Percentiles rank a stretch among this genome's conserved stretches.
Evolutionary conservation across 2,797 vertebrate species (phyloP).

Genomic region (Cottoperca gobio): DNA sequence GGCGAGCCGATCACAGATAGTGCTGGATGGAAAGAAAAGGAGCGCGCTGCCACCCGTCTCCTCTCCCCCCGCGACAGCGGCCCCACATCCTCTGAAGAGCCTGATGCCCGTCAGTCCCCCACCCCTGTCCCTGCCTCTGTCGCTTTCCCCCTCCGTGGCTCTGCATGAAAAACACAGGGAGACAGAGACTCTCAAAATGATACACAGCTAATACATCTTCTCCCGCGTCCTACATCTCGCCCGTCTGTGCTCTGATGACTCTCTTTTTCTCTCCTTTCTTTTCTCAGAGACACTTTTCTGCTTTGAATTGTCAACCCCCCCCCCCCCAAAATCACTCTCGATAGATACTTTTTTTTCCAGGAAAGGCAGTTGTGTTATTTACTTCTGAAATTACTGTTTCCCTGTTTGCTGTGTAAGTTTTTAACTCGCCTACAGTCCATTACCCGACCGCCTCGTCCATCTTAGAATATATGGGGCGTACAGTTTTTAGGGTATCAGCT

Average conservation of each 20-base stretch:
- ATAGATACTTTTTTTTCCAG: slow-evolving; percentile 38
- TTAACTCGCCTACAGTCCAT: slow-evolving; percentile 51
- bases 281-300: slow-evolving; percentile 44
- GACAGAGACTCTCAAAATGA: slow-evolving; percentile 87
- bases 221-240: slow-evolving; percentile 57
- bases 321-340: slow-evolving; percentile 6
- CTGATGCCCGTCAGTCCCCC: slow-evolving; percentile 82
- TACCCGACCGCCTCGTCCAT: slow-evolving; percentile 39
- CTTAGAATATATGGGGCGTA: slow-evolving; percentile 22
- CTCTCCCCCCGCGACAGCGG: slow-evolving; percentile 74
- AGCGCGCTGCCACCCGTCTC: slow-evolving; percentile 78
- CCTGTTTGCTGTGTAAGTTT: slow-evolving; percentile 63
- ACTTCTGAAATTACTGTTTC: slow-evolving; percentile 54
- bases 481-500: slow-evolving; percentile 35
- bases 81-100: slow-evolving; percentile 85
- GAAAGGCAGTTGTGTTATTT: slow-evolving; percentile 51
- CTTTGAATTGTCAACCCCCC: slow-evolving; percentile 43
- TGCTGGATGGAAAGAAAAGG: slow-evolving; percentile 78
- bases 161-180: slow-evolving; percentile 86
- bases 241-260: slow-evolving; percentile 75
- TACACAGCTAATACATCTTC: slow-evolving; percentile 82
- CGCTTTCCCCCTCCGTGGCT: slow-evolving; percentile 77
- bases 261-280: slow-evolving; percentile 77
- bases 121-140: slow-evolving; percentile 80
- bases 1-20: slow-evolving; percentile 73